A percentile compares a stretch with the other conserved stretches of the same genome.
phyloP scores from a whole-genome alignment of 2,113 vertebrate species.

The Leptobrachium ailaonicum region DNA sequence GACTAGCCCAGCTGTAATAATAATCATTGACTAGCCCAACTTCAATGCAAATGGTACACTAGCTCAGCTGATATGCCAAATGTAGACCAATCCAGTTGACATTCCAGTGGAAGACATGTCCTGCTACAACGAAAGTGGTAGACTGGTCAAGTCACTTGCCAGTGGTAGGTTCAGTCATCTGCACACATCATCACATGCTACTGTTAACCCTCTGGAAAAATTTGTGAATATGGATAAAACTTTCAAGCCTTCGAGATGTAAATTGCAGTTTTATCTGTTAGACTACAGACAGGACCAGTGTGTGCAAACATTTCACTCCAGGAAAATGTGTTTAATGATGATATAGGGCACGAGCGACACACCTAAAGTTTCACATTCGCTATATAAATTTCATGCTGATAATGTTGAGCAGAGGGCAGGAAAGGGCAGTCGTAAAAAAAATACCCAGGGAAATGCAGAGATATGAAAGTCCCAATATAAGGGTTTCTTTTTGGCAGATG shows the following conservation, averaged over 20 bases:
- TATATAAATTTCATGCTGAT: constrained; percentile 49
- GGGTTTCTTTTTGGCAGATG: constrained; percentile 29
- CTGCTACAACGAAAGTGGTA: no score
- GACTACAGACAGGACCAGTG: not conserved
- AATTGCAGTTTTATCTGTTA: constrained; percentile 34
- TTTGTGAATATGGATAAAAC: not conserved
- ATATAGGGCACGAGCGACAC: constrained; percentile 42
- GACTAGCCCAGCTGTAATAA: no score
- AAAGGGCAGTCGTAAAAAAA: constrained; percentile 27
- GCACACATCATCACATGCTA: no score
- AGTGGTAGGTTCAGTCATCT: no score
- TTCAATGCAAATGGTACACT: no score
- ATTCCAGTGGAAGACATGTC: no score
- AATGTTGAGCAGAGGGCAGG: constrained; percentile 39
- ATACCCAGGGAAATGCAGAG: constrained; percentile 39
- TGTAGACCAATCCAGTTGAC: no score
- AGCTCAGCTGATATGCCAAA: no score
- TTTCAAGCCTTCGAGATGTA: constrained; percentile 10
- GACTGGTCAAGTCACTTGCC: no score
- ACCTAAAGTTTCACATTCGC: constrained; percentile 42
- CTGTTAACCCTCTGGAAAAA: not conserved
- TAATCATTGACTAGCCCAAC: no score
- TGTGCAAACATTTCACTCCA: constrained; percentile 41
- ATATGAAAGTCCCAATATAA: constrained; percentile 43
- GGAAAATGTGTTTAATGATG: constrained; percentile 22